Percentiles rank a stretch among this genome's conserved stretches.
phyloP scores from a whole-genome alignment of 2,888 invertebrate genomes.

The Orthosia gothica region DNA sequence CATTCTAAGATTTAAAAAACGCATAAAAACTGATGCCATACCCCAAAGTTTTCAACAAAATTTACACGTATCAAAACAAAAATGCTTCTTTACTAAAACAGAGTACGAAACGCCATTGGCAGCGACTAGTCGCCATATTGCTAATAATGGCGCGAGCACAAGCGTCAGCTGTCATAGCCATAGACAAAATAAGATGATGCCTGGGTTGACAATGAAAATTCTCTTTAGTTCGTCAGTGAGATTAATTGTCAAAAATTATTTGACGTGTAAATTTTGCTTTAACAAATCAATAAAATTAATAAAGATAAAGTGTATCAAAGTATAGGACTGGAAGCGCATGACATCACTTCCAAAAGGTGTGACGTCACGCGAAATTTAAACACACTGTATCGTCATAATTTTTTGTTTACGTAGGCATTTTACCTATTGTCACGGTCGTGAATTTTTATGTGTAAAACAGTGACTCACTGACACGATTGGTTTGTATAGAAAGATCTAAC shows the following conservation, averaged over 20 bases:
- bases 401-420: too few species aligned
- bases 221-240: too few species aligned
- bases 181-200: not conserved
- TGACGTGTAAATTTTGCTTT: too few species aligned
- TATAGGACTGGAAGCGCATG: too few species aligned
- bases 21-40: conserved; percentile 19
- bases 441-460: not conserved
- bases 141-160: not conserved
- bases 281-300: too few species aligned
- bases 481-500: not conserved
- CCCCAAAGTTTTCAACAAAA: conserved; percentile 35
- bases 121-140: not conserved
- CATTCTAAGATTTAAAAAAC: conserved; percentile 7
- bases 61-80: conserved; percentile 27
- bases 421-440: too few species aligned
- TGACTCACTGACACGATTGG: not conserved
- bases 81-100: conserved; percentile 34
- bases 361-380: too few species aligned
- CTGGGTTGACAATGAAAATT: too few species aligned
- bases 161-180: not conserved
- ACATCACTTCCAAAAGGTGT: too few species aligned
- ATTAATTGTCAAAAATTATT: too few species aligned
- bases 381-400: too few species aligned
- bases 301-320: too few species aligned
- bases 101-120: not conserved